Conservation (phyloP, 2,797 vertebrate species). For the Trichosurus vulpecula region DNA sequence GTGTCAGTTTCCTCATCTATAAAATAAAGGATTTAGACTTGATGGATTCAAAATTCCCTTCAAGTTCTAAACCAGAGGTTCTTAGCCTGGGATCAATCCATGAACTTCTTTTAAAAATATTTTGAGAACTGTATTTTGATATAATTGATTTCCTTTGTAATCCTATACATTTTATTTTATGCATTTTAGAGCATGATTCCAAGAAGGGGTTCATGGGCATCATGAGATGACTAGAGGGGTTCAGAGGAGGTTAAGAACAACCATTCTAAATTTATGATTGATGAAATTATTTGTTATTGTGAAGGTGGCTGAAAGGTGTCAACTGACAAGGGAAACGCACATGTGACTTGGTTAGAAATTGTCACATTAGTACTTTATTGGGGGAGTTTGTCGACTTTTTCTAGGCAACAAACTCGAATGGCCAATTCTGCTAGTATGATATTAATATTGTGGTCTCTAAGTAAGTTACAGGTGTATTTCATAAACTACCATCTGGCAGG, state of each 20-base stretch:
- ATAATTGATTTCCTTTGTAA: neutral
- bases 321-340: neutral
- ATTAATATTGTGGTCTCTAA: neutral
- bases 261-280: neutral
- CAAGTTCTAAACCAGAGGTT: neutral
- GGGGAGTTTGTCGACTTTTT: neutral
- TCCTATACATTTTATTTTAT: neutral
- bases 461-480: neutral
- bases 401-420: neutral
- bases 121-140: neutral
- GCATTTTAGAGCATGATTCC: neutral
- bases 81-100: neutral
- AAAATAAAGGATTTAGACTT: neutral
- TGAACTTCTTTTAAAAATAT: neutral
- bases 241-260: neutral
- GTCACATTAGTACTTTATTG: neutral
- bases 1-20: neutral
- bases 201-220: neutral
- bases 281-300: neutral
- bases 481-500: neutral
- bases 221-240: neutral
- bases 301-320: neutral
- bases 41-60: neutral
- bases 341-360: neutral
- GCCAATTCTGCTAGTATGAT: neutral